Evolutionary conservation across 2,797 vertebrate genomes (phyloP).

Genomic region (Manis crassicaudata): DNA sequence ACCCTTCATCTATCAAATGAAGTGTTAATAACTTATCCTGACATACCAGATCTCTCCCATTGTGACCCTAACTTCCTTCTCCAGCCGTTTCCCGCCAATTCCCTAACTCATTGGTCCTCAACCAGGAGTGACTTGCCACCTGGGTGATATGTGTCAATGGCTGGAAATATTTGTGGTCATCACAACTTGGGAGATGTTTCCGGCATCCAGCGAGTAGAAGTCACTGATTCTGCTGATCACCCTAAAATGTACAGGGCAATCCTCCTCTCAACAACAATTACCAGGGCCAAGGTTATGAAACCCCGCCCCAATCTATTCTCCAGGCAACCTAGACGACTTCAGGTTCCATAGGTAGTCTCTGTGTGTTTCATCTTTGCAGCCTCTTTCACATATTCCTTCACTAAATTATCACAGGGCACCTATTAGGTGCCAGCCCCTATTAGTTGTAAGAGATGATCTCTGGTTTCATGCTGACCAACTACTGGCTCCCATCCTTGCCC

Average conservation of each 20-base stretch:
- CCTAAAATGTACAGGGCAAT: neutral
- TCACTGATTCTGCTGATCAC: neutral
- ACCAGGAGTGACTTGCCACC: neutral
- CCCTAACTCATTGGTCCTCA: neutral
- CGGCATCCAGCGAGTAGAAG: neutral
- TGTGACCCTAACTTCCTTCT: neutral
- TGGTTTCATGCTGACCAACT: neutral
- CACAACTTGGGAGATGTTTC: neutral
- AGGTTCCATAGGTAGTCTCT: neutral
- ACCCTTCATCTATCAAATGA: neutral
- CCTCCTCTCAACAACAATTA: neutral
- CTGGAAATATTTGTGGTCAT: neutral
- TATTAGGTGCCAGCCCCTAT: neutral
- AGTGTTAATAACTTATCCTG: neutral
- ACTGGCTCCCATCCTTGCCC: neutral
- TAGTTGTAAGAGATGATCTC: neutral
- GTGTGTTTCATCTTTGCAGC: neutral
- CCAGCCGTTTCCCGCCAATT: neutral
- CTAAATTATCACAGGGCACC: neutral
- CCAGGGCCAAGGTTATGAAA: neutral
- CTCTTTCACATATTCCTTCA: neutral
- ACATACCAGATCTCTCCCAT: neutral
- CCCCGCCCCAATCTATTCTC: neutral
- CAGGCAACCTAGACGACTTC: neutral
- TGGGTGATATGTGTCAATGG: neutral